Base-by-base conservation (phyloP, 2,113 vertebrate species). In the Rhabdomys dilectus region DNA sequence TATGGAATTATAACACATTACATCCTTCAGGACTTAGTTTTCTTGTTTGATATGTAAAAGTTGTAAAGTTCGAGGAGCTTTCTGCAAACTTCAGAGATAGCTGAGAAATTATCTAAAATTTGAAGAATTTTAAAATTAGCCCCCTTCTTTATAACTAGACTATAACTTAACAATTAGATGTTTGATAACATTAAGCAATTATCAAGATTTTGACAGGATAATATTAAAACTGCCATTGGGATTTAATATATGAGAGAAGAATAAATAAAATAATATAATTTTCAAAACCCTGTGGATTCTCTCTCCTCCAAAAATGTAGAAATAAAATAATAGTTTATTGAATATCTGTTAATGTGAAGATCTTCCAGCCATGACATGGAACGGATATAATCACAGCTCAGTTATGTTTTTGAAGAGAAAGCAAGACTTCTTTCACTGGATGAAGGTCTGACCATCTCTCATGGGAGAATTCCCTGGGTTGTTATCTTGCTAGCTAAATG, bases 111-210 rank as follows among this genome's bases (percentile, higher is more conserved):
- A 42, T 39, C 26, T 72, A 7, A 10, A 94, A 84, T 89, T n/a
- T 56, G 36, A 22, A 60, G 56, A 31, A 84, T 24, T 89, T 89
- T 6, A 87, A 91, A 77, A 82, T 87, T 10, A 90, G 13, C 51
- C 7, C 68, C 51, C 24, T 42, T 3, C 56, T 72, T 85, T 29
- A 19, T 64, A n/a, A 51, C 45, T 45, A 45, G 45, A 45, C 5
- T 3, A 45, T 45, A 45, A 45, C 45, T 45, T 45, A 88, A 8
- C 58, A 39, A n/a, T 7, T 88, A 13, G 7, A n/a, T 77, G 7
- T 56, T 91, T 91, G 6, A 70, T 60, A 94, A 48, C 88, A n/a
- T 56, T 81, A 81, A 89, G 62, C 64, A 80, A 85, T n/a, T 78
- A 0, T 75, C 73, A 53, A 62, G 45, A 7, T 62, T 62, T 62